Base-by-base conservation (phyloP, 1,140 invertebrate genomes). In the Leguminivora glycinivorella region DNA sequence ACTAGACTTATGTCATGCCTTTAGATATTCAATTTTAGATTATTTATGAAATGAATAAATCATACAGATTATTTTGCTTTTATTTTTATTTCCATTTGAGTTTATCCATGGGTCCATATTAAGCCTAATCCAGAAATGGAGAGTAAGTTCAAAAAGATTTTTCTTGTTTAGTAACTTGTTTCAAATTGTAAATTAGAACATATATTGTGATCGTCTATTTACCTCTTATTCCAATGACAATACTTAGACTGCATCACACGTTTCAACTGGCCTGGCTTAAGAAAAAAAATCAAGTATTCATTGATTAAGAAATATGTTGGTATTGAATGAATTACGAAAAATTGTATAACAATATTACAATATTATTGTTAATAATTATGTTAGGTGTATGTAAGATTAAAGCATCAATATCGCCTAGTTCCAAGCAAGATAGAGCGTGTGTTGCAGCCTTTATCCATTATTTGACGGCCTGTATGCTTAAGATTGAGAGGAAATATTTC, bases 1-100 rank as follows among this genome's bases (percentile, higher is more conserved):
- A 88, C 78, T 76, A 63, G 26, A 63, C 29, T 63, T 77, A 43
- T 82, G 72, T 85, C 80, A 81, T 80, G 80, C 82, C 80, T 86
- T 85, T 85, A 87, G 83, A 87, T 83, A 84, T 80, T 78, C 77
- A 78, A 80, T 85, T 52, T 87, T 84, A 87, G 83, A 83, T 88
- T 89, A 90, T 89, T 90, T 90, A 90, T 89, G 79, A 87, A 82
- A 82, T 79, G 73, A 85, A 88, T 89, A 90, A 89, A 85, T 81
- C 80, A 84, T 82, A 79, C 83, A 81, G 80, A 63, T 73, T 84
- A 67, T 80, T 81, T 79, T 81, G 80, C 78, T 81, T 77, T 81
- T 76, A 79, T 75, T 79, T 80, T 69, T 58, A 34, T 72, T 47
- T 6, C 40, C 69, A 56, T 67, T 74, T 79, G 40, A n/a, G 76